Percentiles rank a stretch among this genome's conserved stretches.
These are phyloP conservation scores for Caenorhabditis macrosperma DNA, from an alignment of 2,888 invertebrate species.

Conservation along the genomic window DNA sequence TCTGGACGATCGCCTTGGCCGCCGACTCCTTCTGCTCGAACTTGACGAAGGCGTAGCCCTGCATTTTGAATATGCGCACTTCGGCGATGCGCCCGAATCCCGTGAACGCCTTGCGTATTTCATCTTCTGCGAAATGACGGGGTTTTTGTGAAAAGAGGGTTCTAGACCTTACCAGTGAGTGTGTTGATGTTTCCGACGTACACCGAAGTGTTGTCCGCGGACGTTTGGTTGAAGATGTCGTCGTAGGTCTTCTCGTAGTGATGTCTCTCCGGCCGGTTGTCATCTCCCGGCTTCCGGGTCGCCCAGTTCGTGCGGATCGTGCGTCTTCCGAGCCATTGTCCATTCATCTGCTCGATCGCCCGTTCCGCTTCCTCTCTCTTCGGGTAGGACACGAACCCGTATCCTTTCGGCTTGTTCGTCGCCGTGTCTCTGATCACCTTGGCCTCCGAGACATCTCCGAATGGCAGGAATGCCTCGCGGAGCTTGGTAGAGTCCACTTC, in stretches of 20 bases:
- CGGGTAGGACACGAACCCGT: conserved; percentile 99
- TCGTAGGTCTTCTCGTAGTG: conserved; percentile 86
- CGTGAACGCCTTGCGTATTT: conserved; percentile 95
- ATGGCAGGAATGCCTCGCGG: conserved; percentile 96
- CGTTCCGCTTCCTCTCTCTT: conserved; percentile 99
- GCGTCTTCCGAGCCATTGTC: conserved; percentile 97
- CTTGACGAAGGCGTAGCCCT: conserved; percentile 86
- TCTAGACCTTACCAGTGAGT: conserved; percentile 16
- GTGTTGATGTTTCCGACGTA: conserved; percentile 93
- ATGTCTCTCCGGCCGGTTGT: conserved; percentile 58
- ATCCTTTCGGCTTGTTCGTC: conserved; percentile 98
- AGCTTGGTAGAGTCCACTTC: conserved; percentile 98
- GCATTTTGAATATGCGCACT: conserved; percentile 96
- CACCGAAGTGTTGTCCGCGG: conserved; percentile 97
- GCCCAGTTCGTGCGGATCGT: conserved; percentile 99
- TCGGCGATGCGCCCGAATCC: conserved; percentile 96
- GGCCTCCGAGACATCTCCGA: conserved; percentile 99
- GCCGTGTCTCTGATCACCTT: conserved; percentile 98
- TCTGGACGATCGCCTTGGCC: conserved; percentile 95
- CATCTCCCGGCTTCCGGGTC: conserved; percentile 89
- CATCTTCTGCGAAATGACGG: conserved; percentile 86
- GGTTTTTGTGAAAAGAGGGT: background rate
- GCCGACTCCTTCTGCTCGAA: conserved; percentile 97
- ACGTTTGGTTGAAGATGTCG: conserved; percentile 97
- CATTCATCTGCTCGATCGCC: conserved; percentile 98